Evolutionary conservation across 2,888 invertebrate species (phyloP), one percentile per base, ranked within the genome.

Genomic region (Caenorhabditis sp.): DNA sequence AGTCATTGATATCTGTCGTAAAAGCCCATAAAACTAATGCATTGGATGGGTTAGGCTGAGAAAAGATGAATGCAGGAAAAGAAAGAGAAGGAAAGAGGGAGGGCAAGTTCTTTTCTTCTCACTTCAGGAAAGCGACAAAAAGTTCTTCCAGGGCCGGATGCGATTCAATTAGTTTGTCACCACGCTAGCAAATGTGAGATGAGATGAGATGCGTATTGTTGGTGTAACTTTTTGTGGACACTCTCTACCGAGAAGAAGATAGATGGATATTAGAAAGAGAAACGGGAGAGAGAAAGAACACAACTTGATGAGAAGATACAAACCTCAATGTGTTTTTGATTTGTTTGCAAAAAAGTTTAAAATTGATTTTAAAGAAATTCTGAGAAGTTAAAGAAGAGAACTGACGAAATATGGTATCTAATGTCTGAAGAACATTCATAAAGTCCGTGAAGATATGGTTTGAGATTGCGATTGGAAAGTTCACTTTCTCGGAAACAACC

Each of bases 121-220:
- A n/a, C 51, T 69, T 69, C 68, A 50, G 55, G 55, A 28, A 18
- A 53, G 35, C 28, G 56, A 58, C 32, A 56, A 32, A 62, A 62
- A 37, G 35, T n/a, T 32, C 32, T 55, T 35, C 44, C 64, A 72
- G 40, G 40, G 26, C 64, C 72, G 72, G 72, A 72, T 64, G 64
- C 60, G 67, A 76, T 76, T 76, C 67, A 76, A 76, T 76, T 76
- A 76, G 76, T 76, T 76, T 76, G 76, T 76, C 67, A 53, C 76
- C 76, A 76, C 51, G 22, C 35, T 26, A 53, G 20, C 51, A 53
- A 58, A 76, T 65, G 60, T 67, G 76, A 61, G 65, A 60, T 47
- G 65, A 50, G 64, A 51, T 67, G 76, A 61, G 65, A 60, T 35
- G 65, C 60, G 64, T 65, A 65, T 76, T 67, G 61, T 53, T 76